Percentiles rank a stretch among this genome's conserved stretches.
Evolutionary conservation across 2,113 vertebrate species (phyloP).

Genomic region (Zingel zingel): DNA sequence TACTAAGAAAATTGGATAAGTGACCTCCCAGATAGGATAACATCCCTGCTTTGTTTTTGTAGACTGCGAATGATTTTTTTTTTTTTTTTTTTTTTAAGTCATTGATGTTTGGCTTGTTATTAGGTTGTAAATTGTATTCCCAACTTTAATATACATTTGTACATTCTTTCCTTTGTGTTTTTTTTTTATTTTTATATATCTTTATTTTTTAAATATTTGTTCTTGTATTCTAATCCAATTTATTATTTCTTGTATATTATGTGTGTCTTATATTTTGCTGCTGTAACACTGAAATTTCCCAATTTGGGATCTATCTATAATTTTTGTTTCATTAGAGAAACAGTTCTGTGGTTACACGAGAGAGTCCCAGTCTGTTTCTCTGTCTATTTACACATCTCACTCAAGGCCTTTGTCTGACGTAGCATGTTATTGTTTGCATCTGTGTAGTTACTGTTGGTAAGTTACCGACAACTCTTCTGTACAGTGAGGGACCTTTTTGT

Average conservation of each 20-base stretch:
- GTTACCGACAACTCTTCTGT: slow-evolving; percentile 11
- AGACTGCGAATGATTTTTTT: background rate
- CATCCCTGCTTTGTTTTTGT: background rate
- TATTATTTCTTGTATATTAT: too few relatives aligned
- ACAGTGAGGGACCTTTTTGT: slow-evolving; percentile 44
- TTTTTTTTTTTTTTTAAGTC: background rate
- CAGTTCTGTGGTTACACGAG: background rate
- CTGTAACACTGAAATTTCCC: too few relatives aligned
- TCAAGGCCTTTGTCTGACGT: background rate
- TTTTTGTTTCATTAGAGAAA: background rate
- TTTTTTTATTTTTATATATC: too few relatives aligned
- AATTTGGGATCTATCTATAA: too few relatives aligned
- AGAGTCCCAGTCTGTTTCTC: background rate
- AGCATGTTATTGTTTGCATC: background rate
- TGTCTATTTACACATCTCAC: background rate
- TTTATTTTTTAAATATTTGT: too few relatives aligned
- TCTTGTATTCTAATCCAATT: too few relatives aligned
- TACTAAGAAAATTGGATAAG: background rate
- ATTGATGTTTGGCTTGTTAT: background rate
- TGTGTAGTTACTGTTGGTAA: background rate
- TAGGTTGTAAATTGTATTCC: background rate
- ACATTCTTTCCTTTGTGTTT: too few relatives aligned
- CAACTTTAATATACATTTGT: too few relatives aligned
- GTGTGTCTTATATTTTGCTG: too few relatives aligned
- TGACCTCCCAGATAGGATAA: background rate